Base-by-base conservation (phyloP, 1,140 invertebrate species). In the Helicoverpa zea region DNA sequence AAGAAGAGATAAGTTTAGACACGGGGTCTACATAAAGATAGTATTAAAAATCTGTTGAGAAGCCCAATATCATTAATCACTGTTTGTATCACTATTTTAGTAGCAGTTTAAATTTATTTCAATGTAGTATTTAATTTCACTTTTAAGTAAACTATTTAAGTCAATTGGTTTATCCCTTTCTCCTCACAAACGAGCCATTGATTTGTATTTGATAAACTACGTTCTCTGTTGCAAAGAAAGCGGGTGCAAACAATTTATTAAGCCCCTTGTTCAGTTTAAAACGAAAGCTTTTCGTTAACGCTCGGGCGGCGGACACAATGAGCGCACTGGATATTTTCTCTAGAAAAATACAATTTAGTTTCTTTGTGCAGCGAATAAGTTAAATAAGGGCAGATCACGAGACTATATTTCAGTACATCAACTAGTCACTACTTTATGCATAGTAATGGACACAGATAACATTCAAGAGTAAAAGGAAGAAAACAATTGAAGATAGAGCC, bases 261-360 rank as follows among this genome's bases (percentile, higher is more conserved):
- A 52, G 29, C 70, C 75, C 70, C 72, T 61, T 79, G 56, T n/a
- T 74, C 47, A 51, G 49, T 54, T 61, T 68, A 61, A 56, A 75
- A 68, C 73, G 43, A 74, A 59, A 82, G 68, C 56, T 66, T 56
- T 70, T 54, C 49, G 30, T 66, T 66, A 66, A 35, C 78, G 51
- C 66, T 51, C 64, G 68, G 56, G 68, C 49, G 75, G 54, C 18
- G 59, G 43, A 59, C 61, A 82, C 72, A 79, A 82, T 73, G 30
- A 43, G 18, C 56, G 47, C 68, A 70, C 52, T 76, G 81, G 80
- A 79, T 82, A 76, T 52, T 81, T 58, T 81, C 58, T 66, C 51
- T 23, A 74, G 68, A 58, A 82, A 82, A 79, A 75, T 56, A 75
- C 68, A 75, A 75, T 81, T 74, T 81, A 75, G 29, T 73, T 82